Base-by-base conservation (phyloP, 2,797 vertebrate genomes). In the Morus bassanus region DNA sequence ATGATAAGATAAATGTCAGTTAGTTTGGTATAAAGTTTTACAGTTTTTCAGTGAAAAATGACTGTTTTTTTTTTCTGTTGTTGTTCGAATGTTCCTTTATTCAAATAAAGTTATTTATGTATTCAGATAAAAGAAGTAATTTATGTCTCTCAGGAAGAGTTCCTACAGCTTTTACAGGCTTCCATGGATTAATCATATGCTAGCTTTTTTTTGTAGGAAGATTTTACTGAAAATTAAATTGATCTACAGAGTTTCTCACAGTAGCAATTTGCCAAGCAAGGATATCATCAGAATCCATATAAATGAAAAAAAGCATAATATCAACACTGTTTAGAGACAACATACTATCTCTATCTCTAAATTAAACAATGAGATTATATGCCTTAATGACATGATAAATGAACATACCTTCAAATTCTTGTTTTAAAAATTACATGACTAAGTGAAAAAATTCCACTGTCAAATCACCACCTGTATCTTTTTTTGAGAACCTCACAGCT, bases 181-280 rank as follows among this genome's bases (percentile, higher is more conserved):
- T 95, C 70, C 5, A 91, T 88, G 88, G 93, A 97, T 95, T 97
- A 96, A 97, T 97, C 89, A 93, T 84, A 92, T 74, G 75, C 72
- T 94, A 65, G 63, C 22, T 70, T 93, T 93, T 93, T 76, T 82
- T 43, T 43, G 68, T 69, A 96, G 80, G 56, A 95, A 97, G 67
- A 78, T 96, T 97, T 98, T 95, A 96, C 91, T 97, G 92, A 97
- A 97, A 97, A 96, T 96, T 97, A 97, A 96, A 98, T 97, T 98
- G 95, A 97, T 97, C 59, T 76, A 91, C 79, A 46, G 53, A 67
- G 54, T 65, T 9, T 85, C 51, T 91, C 80, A 70, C 17, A 79
- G 18, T 45, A 77, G 43, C 31, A 94, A 90, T 90, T 70, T 94
- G 24, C 80, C 67, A 95, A 88, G 74, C 46, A 82, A 73, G 35